Percentiles rank a stretch among this genome's conserved stretches.
Evolutionary conservation across 2,888 invertebrate genomes (phyloP).

Genomic region (Clunio marinus): DNA sequence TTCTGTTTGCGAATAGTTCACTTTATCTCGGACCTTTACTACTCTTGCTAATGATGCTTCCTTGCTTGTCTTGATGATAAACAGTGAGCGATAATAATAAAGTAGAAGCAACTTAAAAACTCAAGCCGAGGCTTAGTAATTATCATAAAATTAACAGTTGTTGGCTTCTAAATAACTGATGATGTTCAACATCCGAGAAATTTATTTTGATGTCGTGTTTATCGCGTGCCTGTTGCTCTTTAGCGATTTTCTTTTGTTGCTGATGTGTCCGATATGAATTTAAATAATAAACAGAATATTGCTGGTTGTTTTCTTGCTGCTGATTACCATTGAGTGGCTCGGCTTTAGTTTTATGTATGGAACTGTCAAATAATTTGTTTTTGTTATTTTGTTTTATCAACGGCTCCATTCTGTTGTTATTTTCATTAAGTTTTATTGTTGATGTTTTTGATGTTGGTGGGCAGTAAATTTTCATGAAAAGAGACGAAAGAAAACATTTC

Average conservation of each 20-base stretch:
- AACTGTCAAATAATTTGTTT: slow-evolving; percentile 33
- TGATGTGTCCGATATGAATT: slow-evolving; percentile 21
- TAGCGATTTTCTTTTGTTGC: background rate
- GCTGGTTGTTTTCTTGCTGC: slow-evolving; percentile 7
- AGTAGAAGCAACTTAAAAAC: slow-evolving; percentile 1
- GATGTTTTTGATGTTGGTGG: background rate
- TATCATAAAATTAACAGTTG: slow-evolving; percentile 37
- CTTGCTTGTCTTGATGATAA: background rate
- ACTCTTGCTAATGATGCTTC: no score
- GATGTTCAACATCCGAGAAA: slow-evolving; percentile 29
- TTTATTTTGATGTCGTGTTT: background rate
- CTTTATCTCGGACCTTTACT: no score
- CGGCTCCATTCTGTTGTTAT: slow-evolving; percentile 39
- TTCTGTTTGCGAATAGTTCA: no score
- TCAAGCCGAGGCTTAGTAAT: slow-evolving; percentile 7
- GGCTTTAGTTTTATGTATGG: slow-evolving; percentile 22
- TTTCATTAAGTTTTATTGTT: no score
- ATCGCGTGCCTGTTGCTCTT: slow-evolving; percentile 12
- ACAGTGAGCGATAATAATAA: background rate
- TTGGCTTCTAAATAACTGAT: slow-evolving; percentile 13
- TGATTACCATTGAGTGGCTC: slow-evolving; percentile 36
- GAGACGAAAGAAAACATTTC: slow-evolving; percentile 14
- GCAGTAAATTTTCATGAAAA: slow-evolving; percentile 2
- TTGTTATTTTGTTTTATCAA: slow-evolving; percentile 38
- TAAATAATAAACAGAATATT: slow-evolving; percentile 30